Base-by-base conservation (phyloP, 2,888 invertebrate genomes). In the Cyrtodaria siliqua region DNA sequence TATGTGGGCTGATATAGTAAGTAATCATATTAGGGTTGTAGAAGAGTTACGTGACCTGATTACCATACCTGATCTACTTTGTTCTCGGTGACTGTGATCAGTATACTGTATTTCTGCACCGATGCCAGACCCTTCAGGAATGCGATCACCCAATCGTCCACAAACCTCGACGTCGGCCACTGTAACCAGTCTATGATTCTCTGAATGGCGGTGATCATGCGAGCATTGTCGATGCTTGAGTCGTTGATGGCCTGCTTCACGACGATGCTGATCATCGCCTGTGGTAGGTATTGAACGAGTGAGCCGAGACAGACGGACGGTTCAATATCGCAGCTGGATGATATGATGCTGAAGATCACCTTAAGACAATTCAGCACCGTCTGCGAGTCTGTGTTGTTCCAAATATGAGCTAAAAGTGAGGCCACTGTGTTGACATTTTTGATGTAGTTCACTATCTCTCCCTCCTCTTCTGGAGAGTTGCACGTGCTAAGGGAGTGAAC, bases 131-230 rank as follows among this genome's bases (percentile, higher is more conserved):
- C 86, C 33, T 82, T 84, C 16, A 92, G 83, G 50, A 91, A 91
- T 20, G 85, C 87, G 6, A 90, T 79, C 42, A 92, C 79, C 91
- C 90, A 91, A 29, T 83, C 71, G 69, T 90, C 87, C 23, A 91
- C 83, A 63, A 85, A 86, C 6, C 63, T 64, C 1, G 90, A 87
- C 2, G 87, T 87, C 0, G 91, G 91, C 92, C 92, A 92, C 42
- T 84, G 85, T 27, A 92, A 75, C 92, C 92, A 92, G 69, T 89
- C 88, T 16, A 92, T 85, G 72, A 91, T 90, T 20, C 89, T 83
- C 57, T 82, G 78, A 8, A 92, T 67, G 0, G 91, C 91, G 8
- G 78, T 74, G 2, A 80, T 87, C 78, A 90, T 86, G 16, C 80
- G 81, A 24, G 40, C 69, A 66, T 88, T 85, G 44, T 81, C 76